phyloP scores from a whole-genome alignment of 2,113 vertebrate genomes.

The Apus apus region DNA sequence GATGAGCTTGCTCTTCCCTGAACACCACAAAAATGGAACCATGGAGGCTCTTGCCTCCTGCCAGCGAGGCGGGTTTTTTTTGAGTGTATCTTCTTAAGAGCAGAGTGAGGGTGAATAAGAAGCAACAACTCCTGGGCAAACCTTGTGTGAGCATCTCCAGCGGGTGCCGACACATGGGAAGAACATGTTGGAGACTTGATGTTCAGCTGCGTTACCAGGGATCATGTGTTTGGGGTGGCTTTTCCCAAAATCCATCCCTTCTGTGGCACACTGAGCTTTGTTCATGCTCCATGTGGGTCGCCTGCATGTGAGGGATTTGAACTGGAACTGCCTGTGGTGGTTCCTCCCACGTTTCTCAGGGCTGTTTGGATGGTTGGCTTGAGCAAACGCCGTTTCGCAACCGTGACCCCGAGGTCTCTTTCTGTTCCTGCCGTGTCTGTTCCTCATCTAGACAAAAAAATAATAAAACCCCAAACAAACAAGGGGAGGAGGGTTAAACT shows the following conservation, averaged over 20 bases:
- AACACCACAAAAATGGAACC: accelerated
- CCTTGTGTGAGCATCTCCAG: not conserved
- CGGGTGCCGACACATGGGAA: not conserved
- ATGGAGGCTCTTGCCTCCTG: not conserved
- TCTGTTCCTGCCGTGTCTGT: not conserved
- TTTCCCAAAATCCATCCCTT: no score
- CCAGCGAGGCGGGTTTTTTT: not conserved
- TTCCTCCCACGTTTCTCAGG: not conserved
- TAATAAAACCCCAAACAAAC: not conserved
- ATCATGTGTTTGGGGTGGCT: not conserved
- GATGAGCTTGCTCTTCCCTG: not conserved
- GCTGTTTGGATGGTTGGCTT: not conserved
- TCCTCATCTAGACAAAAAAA: not conserved
- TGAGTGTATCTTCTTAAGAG: not conserved
- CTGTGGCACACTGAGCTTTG: not conserved
- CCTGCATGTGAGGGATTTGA: not conserved
- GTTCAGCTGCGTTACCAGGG: not conserved
- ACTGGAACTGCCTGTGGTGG: not conserved
- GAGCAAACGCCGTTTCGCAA: not conserved
- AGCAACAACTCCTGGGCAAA: not conserved
- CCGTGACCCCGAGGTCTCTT: not conserved
- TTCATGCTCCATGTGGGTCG: accelerated
- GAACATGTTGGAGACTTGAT: not conserved
- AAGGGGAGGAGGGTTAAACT: not conserved
- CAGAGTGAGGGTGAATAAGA: not conserved